A percentile compares a stretch with the other conserved stretches of the same genome.
Evolutionary conservation across 2,113 vertebrate species (phyloP).

Genomic region (Hypocryptadius cinnamomeus): DNA sequence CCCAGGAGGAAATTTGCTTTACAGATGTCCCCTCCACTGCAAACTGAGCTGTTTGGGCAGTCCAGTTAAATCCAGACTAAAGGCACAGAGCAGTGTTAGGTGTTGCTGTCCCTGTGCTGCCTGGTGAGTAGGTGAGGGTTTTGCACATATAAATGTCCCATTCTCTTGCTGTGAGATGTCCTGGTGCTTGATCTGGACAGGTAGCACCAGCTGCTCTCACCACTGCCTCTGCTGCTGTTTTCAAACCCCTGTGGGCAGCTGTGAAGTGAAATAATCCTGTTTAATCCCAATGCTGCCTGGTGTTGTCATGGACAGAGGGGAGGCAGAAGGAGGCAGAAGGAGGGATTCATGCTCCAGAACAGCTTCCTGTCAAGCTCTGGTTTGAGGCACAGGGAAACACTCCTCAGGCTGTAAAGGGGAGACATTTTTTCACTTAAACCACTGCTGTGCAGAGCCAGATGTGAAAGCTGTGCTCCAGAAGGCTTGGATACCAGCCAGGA

Average conservation of each 20-base stretch:
- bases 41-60: neutral
- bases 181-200: neutral
- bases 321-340: neutral
- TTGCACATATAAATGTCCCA: rapidly evolving
- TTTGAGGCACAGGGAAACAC: neutral
- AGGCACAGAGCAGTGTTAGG: neutral
- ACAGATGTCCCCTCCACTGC: neutral
- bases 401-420: neutral
- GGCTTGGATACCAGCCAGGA: neutral
- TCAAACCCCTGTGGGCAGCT: neutral
- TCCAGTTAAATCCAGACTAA: neutral
- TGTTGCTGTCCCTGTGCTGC: neutral
- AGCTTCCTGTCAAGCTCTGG: neutral
- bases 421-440: neutral
- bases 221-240: slow-evolving; percentile 4
- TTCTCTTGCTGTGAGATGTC: neutral
- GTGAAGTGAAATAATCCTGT: neutral
- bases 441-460: neutral
- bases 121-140: neutral
- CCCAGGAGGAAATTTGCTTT: neutral
- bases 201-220: slow-evolving; percentile 1
- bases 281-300: neutral
- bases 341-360: neutral
- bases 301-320: neutral
- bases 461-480: neutral